Evolutionary conservation across 2,797 vertebrate genomes (phyloP).

Genomic region (Phrynocephalus vlangalii): DNA sequence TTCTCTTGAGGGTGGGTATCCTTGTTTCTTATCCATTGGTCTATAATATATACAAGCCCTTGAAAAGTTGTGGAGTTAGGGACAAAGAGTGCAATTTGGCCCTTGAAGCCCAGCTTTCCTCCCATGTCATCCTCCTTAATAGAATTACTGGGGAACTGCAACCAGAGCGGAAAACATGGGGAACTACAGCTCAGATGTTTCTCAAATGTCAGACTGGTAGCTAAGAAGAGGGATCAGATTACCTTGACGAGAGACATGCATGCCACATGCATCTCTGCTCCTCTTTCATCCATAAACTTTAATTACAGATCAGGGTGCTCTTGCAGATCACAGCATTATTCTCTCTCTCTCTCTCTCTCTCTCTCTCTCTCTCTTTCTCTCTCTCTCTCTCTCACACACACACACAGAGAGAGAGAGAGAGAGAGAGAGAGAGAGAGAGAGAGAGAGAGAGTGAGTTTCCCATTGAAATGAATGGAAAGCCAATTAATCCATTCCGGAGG

Average conservation of each 20-base stretch:
- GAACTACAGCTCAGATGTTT: constrained; percentile 33
- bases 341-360: not conserved
- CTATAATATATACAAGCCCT: not conserved
- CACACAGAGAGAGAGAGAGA: no score
- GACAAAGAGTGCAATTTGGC: not conserved
- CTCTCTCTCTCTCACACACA: no score
- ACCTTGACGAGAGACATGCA: constrained; percentile 29
- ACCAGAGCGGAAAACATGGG: constrained; percentile 13
- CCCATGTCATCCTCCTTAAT: not conserved
- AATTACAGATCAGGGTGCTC: constrained; percentile 43
- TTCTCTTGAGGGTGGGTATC: not conserved
- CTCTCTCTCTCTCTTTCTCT: no score
- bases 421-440: no score
- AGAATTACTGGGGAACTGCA: constrained; percentile 16
- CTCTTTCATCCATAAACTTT: constrained; percentile 44
- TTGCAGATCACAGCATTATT: not conserved
- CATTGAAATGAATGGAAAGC: no score
- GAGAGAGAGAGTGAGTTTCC: no score
- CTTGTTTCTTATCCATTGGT: not conserved
- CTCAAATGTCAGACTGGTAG: constrained; percentile 16
- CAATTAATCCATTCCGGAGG: no score
- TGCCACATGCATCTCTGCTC: constrained; percentile 3
- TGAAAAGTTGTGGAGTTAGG: not conserved
- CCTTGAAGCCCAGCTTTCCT: not conserved
- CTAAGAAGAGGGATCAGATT: constrained; percentile 35